Conservation (phyloP, 1,140 invertebrate genomes). For the Idris sp. region DNA sequence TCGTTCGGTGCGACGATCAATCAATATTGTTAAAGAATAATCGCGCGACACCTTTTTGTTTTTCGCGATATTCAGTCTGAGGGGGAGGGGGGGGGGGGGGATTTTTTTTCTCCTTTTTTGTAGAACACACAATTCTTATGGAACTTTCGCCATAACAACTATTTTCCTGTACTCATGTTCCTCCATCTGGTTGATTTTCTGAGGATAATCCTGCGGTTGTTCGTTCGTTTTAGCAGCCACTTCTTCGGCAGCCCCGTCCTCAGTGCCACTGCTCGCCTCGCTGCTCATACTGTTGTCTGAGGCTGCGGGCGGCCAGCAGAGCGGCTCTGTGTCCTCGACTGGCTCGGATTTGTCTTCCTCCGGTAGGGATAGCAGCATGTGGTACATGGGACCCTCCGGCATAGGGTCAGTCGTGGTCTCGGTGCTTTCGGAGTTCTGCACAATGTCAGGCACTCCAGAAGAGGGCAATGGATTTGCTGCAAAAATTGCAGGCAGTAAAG, state of each 20-base stretch:
- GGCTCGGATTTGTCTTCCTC: constrained; percentile 16
- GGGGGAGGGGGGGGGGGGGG: too few species aligned
- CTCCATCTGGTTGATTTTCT: constrained; percentile 15
- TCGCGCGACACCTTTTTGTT: background rate
- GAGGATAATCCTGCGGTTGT: constrained; percentile 7
- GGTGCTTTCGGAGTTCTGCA: constrained; percentile 11
- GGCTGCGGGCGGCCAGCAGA: constrained; percentile 31
- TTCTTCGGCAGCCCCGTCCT: constrained; percentile 27
- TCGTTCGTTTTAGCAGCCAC: constrained; percentile 8
- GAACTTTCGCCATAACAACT: constrained; percentile 67
- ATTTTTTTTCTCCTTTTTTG: too few species aligned
- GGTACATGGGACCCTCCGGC: constrained; percentile 65
- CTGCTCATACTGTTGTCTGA: constrained; percentile 50
- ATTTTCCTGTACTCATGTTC: constrained; percentile 73
- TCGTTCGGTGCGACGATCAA: constrained; percentile 4
- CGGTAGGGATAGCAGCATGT: constrained; percentile 52
- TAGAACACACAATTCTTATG: too few species aligned
- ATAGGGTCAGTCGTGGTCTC: constrained; percentile 26
- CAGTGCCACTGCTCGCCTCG: constrained; percentile 17
- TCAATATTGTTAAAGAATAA: constrained; percentile 7
- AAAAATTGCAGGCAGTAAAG: too few species aligned
- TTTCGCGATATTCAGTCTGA: constrained; percentile 19
- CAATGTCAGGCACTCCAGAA: constrained; percentile 65
- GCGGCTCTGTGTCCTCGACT: constrained; percentile 23
- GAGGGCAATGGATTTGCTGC: too few species aligned